Evolutionary conservation across 2,888 invertebrate species (phyloP).

Genomic region (Scaptomyza parva): DNA sequence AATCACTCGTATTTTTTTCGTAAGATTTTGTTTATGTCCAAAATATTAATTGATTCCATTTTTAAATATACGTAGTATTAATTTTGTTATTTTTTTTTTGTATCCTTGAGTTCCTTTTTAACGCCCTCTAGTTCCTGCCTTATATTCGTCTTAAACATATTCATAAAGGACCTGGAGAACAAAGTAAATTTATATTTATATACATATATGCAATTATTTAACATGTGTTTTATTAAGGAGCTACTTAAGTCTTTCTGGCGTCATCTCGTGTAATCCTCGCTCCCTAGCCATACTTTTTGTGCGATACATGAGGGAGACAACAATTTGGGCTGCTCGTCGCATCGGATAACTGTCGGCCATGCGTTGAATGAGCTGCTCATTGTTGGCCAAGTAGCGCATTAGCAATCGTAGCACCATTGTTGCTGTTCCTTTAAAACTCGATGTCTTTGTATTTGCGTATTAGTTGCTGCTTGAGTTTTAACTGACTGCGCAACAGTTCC

Average conservation of each 20-base stretch:
- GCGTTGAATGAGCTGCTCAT: conserved; percentile 91
- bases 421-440: conserved; percentile 86
- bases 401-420: conserved; percentile 90
- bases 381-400: conserved; percentile 90
- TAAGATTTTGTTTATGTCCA: conserved; percentile 32
- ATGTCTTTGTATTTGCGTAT: conserved; percentile 95
- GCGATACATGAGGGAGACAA: conserved; percentile 89
- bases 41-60: conserved; percentile 5
- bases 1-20: too few species aligned
- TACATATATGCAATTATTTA: not conserved
- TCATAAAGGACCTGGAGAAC: conserved; percentile 86
- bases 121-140: conserved; percentile 89
- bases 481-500: conserved; percentile 93
- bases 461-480: conserved; percentile 93
- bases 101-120: conserved; percentile 87
- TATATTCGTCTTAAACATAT: conserved; percentile 87
- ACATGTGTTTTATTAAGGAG: conserved; percentile 2
- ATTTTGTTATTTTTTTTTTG: conserved; percentile 59
- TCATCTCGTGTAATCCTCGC: conserved; percentile 83
- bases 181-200: not conserved
- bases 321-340: conserved; percentile 91
- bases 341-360: conserved; percentile 94
- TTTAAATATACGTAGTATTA: conserved; percentile 5
- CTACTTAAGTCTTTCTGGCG: conserved; percentile 83
- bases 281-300: conserved; percentile 87